Base-by-base conservation (phyloP, 2,888 invertebrate species). In the Dryadula phaetusa region DNA sequence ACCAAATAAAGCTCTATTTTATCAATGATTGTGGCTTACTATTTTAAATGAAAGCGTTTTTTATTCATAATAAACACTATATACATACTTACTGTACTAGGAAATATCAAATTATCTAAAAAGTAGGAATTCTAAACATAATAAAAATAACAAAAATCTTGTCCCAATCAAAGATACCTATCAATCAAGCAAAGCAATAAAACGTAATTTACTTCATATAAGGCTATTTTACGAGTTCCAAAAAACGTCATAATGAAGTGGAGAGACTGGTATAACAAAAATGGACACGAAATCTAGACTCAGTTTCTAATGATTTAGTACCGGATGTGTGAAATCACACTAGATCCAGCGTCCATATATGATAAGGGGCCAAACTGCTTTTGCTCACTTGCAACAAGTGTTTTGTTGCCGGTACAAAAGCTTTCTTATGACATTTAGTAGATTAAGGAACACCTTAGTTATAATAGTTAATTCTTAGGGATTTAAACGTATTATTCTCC, bases 181-280 rank as follows among this genome's bases (percentile, higher is more conserved):
- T 28, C 49, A 28, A 28, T 49, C 8, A 8, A n/a, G n/a, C 25
- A 8, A 8, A 47, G 3, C 22, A 37, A 54, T 54, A 20, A 54
- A 20, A 54, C 18, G 7, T 18, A 56, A 56, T 56, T 56, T 56
- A 10, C 8, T 22, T 40, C 56, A 25, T 37, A 56, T 65, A 67
- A 65, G 62, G 64, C 42, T 52, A 58, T 66, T 46, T 60, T 52
- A 65, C 63, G 46, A 63, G 61, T 64, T 69, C 42, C 49, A 47
- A 68, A 70, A 63, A 67, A 25, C 25, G 16, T 28, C 61, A 18
- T 64, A 60, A 46, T 60, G 46, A 66, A 47, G 70, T 56, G 56
- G 67, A 62, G 66, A 68, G 53, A 70, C 70, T 60, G 16, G 70
- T 66, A 63, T 34, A 49, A 66, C 63, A 54, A 66, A 70, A 64